Evolutionary conservation across 2,797 vertebrate species (phyloP).

Genomic region (Artibeus lituratus): DNA sequence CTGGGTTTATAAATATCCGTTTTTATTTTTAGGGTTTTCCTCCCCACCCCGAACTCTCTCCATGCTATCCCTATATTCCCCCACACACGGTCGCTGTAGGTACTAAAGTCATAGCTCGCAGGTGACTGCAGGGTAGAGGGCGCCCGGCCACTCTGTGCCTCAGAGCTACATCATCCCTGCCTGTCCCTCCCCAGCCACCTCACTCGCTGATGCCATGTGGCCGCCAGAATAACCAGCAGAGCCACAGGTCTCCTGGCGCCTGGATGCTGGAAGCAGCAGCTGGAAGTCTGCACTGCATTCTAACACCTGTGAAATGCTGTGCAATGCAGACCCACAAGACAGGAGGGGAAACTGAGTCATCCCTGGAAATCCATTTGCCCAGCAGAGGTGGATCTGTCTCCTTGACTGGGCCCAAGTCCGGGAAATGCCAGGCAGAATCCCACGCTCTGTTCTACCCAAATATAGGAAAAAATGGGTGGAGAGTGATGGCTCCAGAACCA

Average conservation of each 20-base stretch:
- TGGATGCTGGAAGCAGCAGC: accelerated
- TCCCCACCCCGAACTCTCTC: background rate
- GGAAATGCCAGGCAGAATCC: background rate
- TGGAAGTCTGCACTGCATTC: accelerated
- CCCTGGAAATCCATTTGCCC: accelerated
- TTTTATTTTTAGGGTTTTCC: conserved; percentile 67
- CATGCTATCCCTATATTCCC: background rate
- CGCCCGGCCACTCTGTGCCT: accelerated
- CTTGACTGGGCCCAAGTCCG: accelerated
- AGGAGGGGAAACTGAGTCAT: background rate
- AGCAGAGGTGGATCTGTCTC: too few species aligned
- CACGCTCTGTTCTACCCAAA: accelerated
- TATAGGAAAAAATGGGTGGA: background rate
- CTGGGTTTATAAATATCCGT: conserved; percentile 45
- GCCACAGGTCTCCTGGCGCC: background rate
- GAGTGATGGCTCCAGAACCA: background rate
- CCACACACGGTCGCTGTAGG: background rate
- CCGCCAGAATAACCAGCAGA: accelerated
- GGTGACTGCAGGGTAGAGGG: background rate
- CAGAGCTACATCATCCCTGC: accelerated
- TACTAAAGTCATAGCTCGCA: background rate
- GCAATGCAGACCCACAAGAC: background rate
- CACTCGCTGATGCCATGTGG: accelerated
- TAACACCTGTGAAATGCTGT: background rate
- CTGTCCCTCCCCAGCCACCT: background rate